These are phyloP conservation scores for Porites lutea DNA, from an alignment of 64 coral and sea anemone species.

Conservation along the genomic window DNA sequence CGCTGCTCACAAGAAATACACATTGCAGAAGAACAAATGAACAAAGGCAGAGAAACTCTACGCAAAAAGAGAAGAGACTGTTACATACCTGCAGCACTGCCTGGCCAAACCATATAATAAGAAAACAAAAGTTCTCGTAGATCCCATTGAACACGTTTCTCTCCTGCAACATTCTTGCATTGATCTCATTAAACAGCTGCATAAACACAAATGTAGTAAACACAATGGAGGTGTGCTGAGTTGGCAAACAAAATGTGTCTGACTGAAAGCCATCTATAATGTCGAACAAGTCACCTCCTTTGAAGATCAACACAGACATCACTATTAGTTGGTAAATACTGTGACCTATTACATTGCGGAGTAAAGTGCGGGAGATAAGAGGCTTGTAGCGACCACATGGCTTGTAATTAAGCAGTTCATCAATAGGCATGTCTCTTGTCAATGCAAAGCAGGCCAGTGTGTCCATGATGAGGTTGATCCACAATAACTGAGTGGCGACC, in stretches of 20 bases:
- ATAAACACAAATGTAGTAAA: conserved; percentile 98
- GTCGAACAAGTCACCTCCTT: conserved; percentile 79
- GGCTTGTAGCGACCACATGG: conserved; percentile 96
- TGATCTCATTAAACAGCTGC: conserved; percentile 99
- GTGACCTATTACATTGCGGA: conserved; percentile 92
- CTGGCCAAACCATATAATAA: conserved; percentile 84
- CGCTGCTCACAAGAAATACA: no score
- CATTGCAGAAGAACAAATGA: no score
- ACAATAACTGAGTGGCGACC: conserved; percentile 90
- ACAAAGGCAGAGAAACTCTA: no score
- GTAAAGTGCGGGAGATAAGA: conserved; percentile 85
- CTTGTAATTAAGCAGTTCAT: conserved; percentile 85
- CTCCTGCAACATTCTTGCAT: conserved; percentile 84
- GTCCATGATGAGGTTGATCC: conserved; percentile 99
- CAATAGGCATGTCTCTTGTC: conserved; percentile 87
- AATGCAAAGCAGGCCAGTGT: conserved; percentile 94
- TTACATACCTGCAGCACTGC: conserved; percentile 83
- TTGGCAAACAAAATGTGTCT: conserved; percentile 74
- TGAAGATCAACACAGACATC: conserved; percentile 84
- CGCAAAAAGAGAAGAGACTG: background rate
- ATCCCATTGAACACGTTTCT: conserved; percentile 96
- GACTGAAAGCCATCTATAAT: conserved; percentile 76
- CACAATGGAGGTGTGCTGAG: conserved; percentile 90
- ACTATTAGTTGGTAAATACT: conserved; percentile 84
- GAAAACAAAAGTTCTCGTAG: conserved; percentile 70